Base-by-base conservation (phyloP, 2,888 invertebrate genomes). In the Monoplex corrugatus region DNA sequence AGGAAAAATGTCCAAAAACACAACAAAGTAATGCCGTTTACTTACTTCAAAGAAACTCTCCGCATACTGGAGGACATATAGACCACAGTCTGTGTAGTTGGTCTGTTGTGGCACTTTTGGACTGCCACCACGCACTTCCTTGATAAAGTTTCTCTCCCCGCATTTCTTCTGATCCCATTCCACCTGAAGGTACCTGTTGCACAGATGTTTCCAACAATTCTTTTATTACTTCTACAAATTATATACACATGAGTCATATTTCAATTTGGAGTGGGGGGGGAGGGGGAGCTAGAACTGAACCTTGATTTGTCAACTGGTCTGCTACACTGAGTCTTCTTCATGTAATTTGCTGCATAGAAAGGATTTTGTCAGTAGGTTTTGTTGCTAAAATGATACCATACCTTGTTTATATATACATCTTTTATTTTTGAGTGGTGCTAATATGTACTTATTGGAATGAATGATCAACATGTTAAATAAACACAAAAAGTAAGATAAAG, bases 81-180 rank as follows among this genome's bases (percentile, higher is more conserved):
- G 97, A 0, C 99, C 99, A 96, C 99, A 99, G 96, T 99, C 99
- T 75, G 98, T 98, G 95, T 98, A 98, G 97, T 99, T 99, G 92
- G 98, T 98, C 96, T 99, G 99, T 95, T 99, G 99, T n/a, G 99
- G 99, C 50, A 91, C 91, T 57, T 89, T 90, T 35, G 91, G 91
- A 32, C 89, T 82, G 19, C 90, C 87, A 3, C 91, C 90, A 28
- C 90, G 75, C 23, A 91, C 63, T 28, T 88, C 87, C 72, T 90
- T 91, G 78, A 87, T 40, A 35, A 91, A 87, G 32, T 88, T 72
- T 32, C 91, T 50, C 10, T 87, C 80, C 23, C 87, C 85, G 5
- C 32, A 8, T 45, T 89, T 90, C 72, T 89, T 91, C 50, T 86
- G 84, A 82, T 90, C 89, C 91, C 91, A 91, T 63, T 91, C 91